Conservation (phyloP, 2,113 vertebrate genomes). For the Strigops habroptila region DNA sequence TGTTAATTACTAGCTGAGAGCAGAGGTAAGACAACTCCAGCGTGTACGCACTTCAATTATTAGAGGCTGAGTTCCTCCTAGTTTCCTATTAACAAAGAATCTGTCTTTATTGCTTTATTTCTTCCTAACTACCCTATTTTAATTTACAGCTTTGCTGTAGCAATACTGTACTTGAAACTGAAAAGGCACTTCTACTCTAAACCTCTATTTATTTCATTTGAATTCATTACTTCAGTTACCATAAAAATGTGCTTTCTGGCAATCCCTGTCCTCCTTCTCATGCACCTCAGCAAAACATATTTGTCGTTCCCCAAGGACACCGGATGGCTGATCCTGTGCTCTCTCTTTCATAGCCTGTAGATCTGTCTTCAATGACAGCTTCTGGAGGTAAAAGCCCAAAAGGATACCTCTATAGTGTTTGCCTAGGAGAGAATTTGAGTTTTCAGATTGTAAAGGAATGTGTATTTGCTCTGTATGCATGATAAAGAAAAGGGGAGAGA, state of each 20-base stretch:
- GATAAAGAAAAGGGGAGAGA: background rate
- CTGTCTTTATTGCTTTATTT: background rate
- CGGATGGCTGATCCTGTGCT: background rate
- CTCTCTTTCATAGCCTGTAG: background rate
- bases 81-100: background rate
- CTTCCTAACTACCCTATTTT: background rate
- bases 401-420: background rate
- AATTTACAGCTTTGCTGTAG: conserved; percentile 30
- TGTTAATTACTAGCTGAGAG: background rate
- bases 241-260: conserved; percentile 25
- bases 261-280: background rate
- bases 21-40: background rate
- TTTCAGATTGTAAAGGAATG: background rate
- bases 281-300: background rate
- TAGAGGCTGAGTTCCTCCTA: background rate
- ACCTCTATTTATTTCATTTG: conserved; percentile 15
- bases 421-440: background rate
- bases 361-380: conserved; percentile 35
- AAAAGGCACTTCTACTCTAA: conserved; percentile 16
- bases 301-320: conserved; percentile 40
- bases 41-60: background rate
- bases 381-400: background rate
- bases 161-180: conserved; percentile 7
- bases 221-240: conserved; percentile 41
- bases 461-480: background rate